These are phyloP conservation scores for Sebastes melanostomus DNA, from an alignment of 2,797 vertebrate genomes.

Conservation along the genomic window DNA sequence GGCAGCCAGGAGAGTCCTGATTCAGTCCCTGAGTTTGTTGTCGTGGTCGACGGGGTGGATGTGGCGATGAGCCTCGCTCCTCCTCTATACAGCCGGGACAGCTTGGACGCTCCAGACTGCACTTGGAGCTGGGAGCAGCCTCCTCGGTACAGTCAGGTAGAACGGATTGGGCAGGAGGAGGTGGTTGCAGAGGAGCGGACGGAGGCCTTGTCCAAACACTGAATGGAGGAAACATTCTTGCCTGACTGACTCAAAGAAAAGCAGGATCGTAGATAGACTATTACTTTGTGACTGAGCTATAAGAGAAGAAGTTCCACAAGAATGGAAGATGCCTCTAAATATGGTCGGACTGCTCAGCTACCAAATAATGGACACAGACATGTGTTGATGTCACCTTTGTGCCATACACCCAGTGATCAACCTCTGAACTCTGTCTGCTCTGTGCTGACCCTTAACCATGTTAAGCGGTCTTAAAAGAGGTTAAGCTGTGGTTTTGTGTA, in stretches of 20 bases:
- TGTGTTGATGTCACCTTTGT: background rate
- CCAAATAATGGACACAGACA: background rate
- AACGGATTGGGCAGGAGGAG: constrained; percentile 2
- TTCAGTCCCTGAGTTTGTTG: background rate
- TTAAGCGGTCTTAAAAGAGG: background rate
- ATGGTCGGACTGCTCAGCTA: background rate
- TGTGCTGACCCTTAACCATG: background rate
- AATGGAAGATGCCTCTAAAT: background rate
- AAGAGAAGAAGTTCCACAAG: background rate
- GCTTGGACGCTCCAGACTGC: constrained; percentile 64
- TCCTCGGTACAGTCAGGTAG: constrained; percentile 75
- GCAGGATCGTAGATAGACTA: background rate
- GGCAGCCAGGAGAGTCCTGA: constrained; percentile 30
- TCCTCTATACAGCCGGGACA: constrained; percentile 78
- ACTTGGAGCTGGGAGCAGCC: constrained; percentile 76
- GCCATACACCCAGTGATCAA: background rate
- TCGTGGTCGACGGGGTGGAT: constrained; percentile 5
- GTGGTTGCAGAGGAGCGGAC: background rate
- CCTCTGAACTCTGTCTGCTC: constrained; percentile 1
- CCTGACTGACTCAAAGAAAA: background rate
- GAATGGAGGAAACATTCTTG: background rate
- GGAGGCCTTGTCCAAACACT: background rate
- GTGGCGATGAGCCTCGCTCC: constrained; percentile 69
- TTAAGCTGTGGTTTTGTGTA: background rate
- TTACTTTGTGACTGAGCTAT: background rate